phyloP scores from a whole-genome alignment of 2,113 vertebrate species.

The Platysteira castanea region DNA sequence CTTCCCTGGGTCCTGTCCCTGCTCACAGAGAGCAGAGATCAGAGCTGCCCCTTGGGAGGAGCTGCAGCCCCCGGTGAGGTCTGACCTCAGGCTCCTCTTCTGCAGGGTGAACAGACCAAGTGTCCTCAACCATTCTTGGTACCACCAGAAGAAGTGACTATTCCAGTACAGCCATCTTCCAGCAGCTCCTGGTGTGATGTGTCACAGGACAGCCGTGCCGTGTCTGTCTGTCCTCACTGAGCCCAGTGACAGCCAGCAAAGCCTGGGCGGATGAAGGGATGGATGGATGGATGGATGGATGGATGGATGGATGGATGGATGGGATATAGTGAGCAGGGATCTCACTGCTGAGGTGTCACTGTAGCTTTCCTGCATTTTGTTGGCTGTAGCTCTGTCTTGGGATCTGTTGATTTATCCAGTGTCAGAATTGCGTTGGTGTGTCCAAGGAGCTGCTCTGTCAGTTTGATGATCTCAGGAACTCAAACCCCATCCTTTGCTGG shows the following conservation, averaged over 20 bases:
- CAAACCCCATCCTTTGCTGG: background rate
- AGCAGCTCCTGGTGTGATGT: background rate
- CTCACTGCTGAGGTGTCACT: background rate
- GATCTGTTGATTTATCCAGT: background rate
- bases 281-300: background rate
- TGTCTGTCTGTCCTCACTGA: rapidly evolving
- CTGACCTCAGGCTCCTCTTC: background rate
- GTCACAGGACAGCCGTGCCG: rapidly evolving
- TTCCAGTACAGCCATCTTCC: background rate
- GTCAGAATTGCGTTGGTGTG: rapidly evolving
- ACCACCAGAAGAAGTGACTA: background rate
- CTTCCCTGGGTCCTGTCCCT: background rate
- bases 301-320: background rate
- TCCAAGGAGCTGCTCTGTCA: background rate
- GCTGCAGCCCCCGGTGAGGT: background rate
- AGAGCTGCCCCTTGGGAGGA: background rate
- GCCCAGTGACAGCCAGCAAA: background rate
- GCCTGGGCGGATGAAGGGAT: background rate
- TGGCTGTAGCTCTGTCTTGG: background rate
- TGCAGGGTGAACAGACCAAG: background rate
- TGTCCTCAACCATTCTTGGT: background rate
- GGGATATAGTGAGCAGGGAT: background rate
- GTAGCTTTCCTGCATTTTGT: background rate
- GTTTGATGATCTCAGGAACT: background rate
- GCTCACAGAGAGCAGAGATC: background rate